Evolutionary conservation across 2,113 vertebrate species (phyloP).

Genomic region (Amblyornis subalaris): DNA sequence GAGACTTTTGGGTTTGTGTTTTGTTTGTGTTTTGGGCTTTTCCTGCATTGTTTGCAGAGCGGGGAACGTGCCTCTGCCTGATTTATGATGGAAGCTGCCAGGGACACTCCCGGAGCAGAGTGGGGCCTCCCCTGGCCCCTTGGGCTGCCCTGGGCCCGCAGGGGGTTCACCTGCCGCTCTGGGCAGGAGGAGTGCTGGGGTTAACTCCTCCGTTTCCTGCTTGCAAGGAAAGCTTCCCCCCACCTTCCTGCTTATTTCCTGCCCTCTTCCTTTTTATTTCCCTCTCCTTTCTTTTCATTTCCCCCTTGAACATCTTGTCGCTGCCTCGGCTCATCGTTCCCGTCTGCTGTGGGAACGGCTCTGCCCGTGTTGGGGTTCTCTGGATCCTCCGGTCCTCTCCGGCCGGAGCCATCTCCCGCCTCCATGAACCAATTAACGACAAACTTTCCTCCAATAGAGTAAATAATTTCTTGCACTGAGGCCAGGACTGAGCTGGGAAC

Average conservation of each 20-base stretch:
- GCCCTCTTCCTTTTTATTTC: not conserved
- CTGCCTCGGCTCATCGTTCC: rapidly evolving
- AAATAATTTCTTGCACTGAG: not conserved
- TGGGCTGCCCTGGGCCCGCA: rapidly evolving
- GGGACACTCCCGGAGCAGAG: not conserved
- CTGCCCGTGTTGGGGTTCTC: rapidly evolving
- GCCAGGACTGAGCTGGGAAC: slow-evolving; percentile 43
- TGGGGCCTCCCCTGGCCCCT: not conserved
- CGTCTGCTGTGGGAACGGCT: not conserved
- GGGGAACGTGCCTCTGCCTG: not conserved
- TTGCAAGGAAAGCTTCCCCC: not conserved
- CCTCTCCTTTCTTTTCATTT: not conserved
- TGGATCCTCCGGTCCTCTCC: not conserved
- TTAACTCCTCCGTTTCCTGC: not conserved
- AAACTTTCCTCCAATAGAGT: not conserved
- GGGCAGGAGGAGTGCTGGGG: not conserved
- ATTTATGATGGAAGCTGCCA: not conserved
- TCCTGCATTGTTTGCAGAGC: not conserved
- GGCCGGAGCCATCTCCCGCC: not conserved
- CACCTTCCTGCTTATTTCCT: not conserved
- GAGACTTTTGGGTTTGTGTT: not conserved
- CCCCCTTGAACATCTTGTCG: rapidly evolving
- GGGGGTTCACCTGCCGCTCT: slow-evolving; percentile 11
- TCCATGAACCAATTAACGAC: not conserved
- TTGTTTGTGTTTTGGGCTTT: slow-evolving; percentile 1